These are phyloP conservation scores for Canis aureus DNA, from an alignment of 2,113 vertebrate species.

Conservation along the genomic window DNA sequence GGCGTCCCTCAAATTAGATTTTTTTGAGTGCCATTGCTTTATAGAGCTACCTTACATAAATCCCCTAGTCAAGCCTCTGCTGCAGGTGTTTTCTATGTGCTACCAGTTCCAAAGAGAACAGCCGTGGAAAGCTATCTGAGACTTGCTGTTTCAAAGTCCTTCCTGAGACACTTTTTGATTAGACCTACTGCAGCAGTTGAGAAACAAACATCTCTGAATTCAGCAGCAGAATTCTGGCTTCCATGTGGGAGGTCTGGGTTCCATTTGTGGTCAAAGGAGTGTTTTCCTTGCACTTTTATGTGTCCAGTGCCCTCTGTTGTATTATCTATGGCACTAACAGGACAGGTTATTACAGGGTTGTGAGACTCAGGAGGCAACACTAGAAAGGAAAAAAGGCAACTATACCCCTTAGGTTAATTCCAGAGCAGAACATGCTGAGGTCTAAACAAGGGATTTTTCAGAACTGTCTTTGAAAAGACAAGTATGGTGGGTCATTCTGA, in stretches of 20 bases:
- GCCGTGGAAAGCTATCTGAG: background rate
- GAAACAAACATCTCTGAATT: background rate
- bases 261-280: background rate
- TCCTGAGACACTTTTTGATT: background rate
- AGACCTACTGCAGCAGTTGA: background rate
- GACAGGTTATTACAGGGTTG: background rate
- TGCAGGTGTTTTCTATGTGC: background rate
- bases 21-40: background rate
- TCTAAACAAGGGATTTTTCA: background rate
- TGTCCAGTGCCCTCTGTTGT: background rate
- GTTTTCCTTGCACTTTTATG: background rate
- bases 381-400: background rate
- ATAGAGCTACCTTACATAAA: background rate
- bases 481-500: background rate
- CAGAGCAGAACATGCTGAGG: background rate
- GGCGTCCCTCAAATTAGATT: too few relatives aligned
- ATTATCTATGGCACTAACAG: background rate
- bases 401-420: background rate
- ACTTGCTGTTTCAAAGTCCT: background rate
- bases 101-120: background rate
- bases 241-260: background rate
- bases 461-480: background rate
- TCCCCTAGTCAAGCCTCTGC: background rate
- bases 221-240: background rate
- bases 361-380: background rate